Evolutionary conservation across 2,888 invertebrate genomes (phyloP).

Genomic region (Rhamphomyia laevipes): DNA sequence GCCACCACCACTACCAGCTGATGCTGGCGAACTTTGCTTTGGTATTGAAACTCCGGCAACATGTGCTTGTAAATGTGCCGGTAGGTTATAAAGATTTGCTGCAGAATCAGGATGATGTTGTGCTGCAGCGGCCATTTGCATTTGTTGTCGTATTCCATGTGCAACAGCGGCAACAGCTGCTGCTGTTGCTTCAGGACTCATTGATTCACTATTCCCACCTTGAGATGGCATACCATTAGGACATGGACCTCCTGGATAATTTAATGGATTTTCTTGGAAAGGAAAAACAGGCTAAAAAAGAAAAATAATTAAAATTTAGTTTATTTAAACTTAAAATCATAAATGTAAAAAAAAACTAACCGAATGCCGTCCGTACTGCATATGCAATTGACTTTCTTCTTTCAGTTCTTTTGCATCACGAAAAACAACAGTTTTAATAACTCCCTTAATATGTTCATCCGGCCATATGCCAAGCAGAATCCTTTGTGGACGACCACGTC

Average conservation of each 20-base stretch:
- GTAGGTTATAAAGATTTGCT: conserved; percentile 39
- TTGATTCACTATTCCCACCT: conserved; percentile 40
- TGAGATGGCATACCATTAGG: conserved; percentile 45
- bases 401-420: conserved; percentile 74
- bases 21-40: conserved; percentile 39
- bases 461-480: conserved; percentile 88
- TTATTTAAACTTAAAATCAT: conserved; percentile 2
- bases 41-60: conserved; percentile 27
- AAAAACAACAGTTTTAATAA: conserved; percentile 85
- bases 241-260: conserved; percentile 43
- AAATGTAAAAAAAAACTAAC: conserved; percentile 36
- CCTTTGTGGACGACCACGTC: conserved; percentile 80
- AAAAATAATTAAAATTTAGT: neutral
- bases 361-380: conserved; percentile 49
- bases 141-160: conserved; percentile 73
- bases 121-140: conserved; percentile 56
- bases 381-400: conserved; percentile 46
- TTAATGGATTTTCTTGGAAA: conserved; percentile 52
- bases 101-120: conserved; percentile 38
- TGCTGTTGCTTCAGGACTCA: conserved; percentile 60
- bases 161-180: conserved; percentile 80
- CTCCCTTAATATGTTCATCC: conserved; percentile 85
- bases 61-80: conserved; percentile 25
- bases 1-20: conserved; percentile 18
- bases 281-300: conserved; percentile 38